These are phyloP conservation scores for Galerucella nymphaeae DNA, from an alignment of 2,888 invertebrate species.

Conservation along the genomic window DNA sequence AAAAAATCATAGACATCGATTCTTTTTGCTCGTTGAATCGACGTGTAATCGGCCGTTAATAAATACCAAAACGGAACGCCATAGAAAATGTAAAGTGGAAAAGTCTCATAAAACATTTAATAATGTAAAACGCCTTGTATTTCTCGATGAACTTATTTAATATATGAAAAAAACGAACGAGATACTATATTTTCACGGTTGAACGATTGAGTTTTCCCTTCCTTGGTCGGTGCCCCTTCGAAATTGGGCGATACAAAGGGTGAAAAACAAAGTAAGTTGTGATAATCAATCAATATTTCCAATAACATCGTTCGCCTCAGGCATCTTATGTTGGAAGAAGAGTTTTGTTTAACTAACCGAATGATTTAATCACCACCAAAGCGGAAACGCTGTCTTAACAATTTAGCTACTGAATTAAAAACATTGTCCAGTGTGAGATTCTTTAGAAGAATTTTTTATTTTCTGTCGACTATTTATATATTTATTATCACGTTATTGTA, in stretches of 20 bases:
- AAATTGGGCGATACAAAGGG: conserved; percentile 42
- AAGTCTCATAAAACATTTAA: too few species aligned
- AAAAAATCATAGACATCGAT: too few species aligned
- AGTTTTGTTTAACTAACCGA: conserved; percentile 65
- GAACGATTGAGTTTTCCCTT: conserved; percentile 23
- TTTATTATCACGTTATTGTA: too few species aligned
- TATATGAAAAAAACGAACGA: conserved; percentile 21
- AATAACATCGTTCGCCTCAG: conserved; percentile 61
- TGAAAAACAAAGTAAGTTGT: conserved; percentile 54
- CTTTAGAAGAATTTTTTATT: neutral
- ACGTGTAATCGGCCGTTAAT: too few species aligned
- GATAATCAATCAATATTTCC: conserved; percentile 66
- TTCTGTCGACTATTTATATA: too few species aligned
- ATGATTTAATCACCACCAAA: conserved; percentile 65
- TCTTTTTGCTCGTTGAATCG: too few species aligned
- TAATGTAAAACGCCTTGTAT: neutral
- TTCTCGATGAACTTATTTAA: conserved; percentile 14
- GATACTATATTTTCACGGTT: conserved; percentile 25
- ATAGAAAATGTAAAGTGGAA: too few species aligned
- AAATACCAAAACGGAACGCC: too few species aligned
- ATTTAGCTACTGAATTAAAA: conserved; percentile 65
- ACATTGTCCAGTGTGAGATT: conserved; percentile 40
- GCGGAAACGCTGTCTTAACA: conserved; percentile 66
- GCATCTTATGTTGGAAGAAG: conserved; percentile 59
- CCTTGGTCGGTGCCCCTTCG: conserved; percentile 23